A percentile compares a stretch with the other conserved stretches of the same genome.
phyloP scores from a whole-genome alignment of 2,113 vertebrate genomes.

The Rousettus leschenaultii region DNA sequence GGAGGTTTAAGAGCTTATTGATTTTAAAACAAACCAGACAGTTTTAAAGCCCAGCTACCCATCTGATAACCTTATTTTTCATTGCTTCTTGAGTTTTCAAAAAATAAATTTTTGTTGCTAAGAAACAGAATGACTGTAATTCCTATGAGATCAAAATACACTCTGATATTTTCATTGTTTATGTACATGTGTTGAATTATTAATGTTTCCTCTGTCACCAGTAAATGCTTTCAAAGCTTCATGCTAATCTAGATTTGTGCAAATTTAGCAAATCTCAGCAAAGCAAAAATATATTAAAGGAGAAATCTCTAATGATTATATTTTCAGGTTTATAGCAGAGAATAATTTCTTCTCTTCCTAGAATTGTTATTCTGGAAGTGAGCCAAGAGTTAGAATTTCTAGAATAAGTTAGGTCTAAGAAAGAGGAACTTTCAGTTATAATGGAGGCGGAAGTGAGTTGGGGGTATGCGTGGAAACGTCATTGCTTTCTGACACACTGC shows the following conservation, averaged over 20 bases:
- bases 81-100: not conserved
- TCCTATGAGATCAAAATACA: not conserved
- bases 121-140: conserved; percentile 10
- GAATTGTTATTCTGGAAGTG: not conserved
- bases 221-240: not conserved
- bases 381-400: conserved; percentile 14
- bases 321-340: not conserved
- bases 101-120: not conserved
- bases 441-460: not conserved
- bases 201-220: not conserved
- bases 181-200: not conserved
- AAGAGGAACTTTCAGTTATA: not conserved
- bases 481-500: not conserved
- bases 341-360: not conserved
- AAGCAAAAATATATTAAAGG: not conserved
- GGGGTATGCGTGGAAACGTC: not conserved
- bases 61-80: not conserved
- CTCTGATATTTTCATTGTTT: conserved; percentile 10
- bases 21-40: not conserved
- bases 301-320: not conserved
- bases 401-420: not conserved
- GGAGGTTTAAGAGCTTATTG: not conserved
- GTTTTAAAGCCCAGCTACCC: not conserved
- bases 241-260: not conserved
- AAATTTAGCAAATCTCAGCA: not conserved